Conservation (phyloP, 2,888 invertebrate genomes). For the Chrysolina haemoptera region DNA sequence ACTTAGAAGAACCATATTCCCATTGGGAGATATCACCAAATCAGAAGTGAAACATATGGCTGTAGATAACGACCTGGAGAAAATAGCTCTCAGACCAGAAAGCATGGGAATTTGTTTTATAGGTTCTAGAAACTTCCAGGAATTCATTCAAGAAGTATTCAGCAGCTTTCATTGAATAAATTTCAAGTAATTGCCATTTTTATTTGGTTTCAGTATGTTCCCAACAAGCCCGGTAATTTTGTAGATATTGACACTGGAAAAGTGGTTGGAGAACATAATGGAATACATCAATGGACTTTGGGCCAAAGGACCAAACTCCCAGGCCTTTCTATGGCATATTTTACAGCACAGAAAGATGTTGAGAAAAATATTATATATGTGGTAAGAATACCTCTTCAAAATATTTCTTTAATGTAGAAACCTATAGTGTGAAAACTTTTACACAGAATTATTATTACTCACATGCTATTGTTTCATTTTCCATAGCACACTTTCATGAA, state of each 20-base stretch:
- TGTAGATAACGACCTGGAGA: slow-evolving; percentile 75
- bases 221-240: slow-evolving; percentile 83
- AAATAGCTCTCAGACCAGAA: slow-evolving; percentile 83
- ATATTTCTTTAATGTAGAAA: not conserved
- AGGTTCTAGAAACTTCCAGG: slow-evolving; percentile 88
- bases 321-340: slow-evolving; percentile 79
- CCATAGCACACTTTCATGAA: too few species aligned
- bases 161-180: not conserved
- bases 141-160: slow-evolving; percentile 89
- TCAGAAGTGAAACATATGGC: slow-evolving; percentile 86
- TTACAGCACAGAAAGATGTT: slow-evolving; percentile 81
- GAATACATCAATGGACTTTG: slow-evolving; percentile 93
- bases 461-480: too few species aligned
- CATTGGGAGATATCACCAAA: slow-evolving; percentile 86
- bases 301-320: slow-evolving; percentile 87
- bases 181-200: slow-evolving; percentile 21
- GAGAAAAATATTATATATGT: slow-evolving; percentile 83
- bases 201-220: slow-evolving; percentile 80
- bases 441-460: too few species aligned
- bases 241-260: slow-evolving; percentile 86
- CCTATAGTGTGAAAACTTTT: too few species aligned
- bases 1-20: slow-evolving; percentile 90
- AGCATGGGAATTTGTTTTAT: slow-evolving; percentile 98
- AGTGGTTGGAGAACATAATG: slow-evolving; percentile 85
- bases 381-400: slow-evolving; percentile 70